Conservation (phyloP, 2,113 vertebrate species). For the Pheucticus melanocephalus region DNA sequence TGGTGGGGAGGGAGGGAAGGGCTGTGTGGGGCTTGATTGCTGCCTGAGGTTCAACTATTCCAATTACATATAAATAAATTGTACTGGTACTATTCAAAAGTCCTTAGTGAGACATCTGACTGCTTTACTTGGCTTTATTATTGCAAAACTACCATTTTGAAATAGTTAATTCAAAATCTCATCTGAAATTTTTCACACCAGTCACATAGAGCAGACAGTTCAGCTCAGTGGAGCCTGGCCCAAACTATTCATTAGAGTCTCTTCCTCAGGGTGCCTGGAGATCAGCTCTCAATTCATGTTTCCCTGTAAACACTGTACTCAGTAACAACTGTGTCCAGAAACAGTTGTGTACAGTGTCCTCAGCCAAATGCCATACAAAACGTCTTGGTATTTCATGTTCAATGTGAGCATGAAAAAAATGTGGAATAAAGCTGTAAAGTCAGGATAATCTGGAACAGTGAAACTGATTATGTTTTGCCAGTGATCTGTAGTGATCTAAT, state of each 20-base stretch:
- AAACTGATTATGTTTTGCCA: neutral
- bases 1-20: neutral
- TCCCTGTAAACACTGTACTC: neutral
- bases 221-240: fast-evolving
- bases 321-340: neutral
- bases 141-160: neutral
- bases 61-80: neutral
- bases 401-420: neutral
- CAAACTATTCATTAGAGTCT: neutral
- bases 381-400: neutral
- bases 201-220: neutral
- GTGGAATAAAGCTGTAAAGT: neutral
- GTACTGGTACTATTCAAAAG: neutral
- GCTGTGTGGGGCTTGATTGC: neutral
- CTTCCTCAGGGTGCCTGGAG: neutral
- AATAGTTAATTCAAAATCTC: neutral
- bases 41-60: neutral
- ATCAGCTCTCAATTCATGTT: neutral
- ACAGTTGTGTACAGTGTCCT: neutral
- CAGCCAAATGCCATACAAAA: neutral
- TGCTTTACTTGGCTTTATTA: neutral
- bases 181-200: neutral
- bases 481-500: neutral
- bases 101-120: neutral
- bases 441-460: neutral